Evolutionary conservation across 2,888 invertebrate species (phyloP).

Genomic region (Magallana nippona): DNA sequence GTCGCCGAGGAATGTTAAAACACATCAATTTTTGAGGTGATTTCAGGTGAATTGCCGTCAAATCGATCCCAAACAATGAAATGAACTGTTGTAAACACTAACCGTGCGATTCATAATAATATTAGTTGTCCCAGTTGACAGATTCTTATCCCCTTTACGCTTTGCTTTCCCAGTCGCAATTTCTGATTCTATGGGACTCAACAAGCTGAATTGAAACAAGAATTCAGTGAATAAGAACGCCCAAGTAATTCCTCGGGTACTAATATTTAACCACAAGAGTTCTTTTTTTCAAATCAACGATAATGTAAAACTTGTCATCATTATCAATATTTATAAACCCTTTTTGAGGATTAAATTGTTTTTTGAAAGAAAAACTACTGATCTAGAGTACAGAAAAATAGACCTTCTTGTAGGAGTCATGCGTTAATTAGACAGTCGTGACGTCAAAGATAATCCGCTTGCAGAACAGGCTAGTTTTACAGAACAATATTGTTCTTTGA

Average conservation of each 20-base stretch:
- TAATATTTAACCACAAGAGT: too few species aligned
- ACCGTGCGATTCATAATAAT: conserved; percentile 30
- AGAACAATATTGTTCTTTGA: conserved; percentile 18
- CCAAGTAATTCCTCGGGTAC: neutral
- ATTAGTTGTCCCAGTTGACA: conserved; percentile 22
- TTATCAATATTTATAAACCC: too few species aligned
- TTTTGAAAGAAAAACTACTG: neutral
- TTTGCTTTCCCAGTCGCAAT: conserved; percentile 28
- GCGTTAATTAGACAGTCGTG: neutral
- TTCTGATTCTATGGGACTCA: neutral
- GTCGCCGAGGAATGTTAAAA: conserved; percentile 27
- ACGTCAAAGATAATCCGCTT: conserved; percentile 18
- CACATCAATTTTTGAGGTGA: conserved; percentile 23
- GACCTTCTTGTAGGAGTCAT: neutral
- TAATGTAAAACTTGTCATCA: too few species aligned
- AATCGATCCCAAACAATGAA: conserved; percentile 24
- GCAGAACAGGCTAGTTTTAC: conserved; percentile 15
- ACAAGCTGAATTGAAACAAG: neutral
- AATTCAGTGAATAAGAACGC: neutral
- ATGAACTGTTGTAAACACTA: conserved; percentile 28
- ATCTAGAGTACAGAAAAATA: neutral
- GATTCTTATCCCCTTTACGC: conserved; percentile 30
- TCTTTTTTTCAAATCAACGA: too few species aligned
- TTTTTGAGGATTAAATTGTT: too few species aligned
- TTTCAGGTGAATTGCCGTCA: conserved; percentile 32